Percentiles rank a stretch among this genome's conserved stretches.
These are phyloP conservation scores for Ranitomeya imitator DNA, from an alignment of 2,113 vertebrate species.

Conservation along the genomic window DNA sequence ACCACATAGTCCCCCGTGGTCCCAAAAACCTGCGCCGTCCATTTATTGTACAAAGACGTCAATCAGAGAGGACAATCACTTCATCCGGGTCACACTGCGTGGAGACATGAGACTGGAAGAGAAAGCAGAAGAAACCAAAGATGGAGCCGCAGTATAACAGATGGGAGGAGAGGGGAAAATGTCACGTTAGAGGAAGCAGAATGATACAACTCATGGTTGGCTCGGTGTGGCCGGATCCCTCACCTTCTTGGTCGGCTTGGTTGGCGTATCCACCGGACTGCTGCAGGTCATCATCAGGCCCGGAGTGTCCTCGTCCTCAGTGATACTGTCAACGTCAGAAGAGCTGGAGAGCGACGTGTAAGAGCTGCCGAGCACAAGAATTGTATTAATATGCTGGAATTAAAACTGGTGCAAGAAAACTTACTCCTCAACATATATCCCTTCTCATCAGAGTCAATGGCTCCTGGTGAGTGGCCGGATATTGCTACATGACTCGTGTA, in stretches of 20 bases:
- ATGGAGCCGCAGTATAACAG: not conserved
- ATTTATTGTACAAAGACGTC: constrained; percentile 51
- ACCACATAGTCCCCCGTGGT: not conserved
- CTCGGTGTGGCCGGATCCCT: not conserved
- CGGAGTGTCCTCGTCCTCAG: constrained; percentile 60
- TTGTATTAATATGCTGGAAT: too few species aligned
- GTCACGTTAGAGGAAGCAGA: not conserved
- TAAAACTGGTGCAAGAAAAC: too few species aligned
- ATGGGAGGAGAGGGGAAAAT: not conserved
- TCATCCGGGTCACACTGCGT: constrained; percentile 88
- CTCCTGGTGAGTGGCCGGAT: too few species aligned
- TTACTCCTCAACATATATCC: too few species aligned
- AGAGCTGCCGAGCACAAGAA: not conserved
- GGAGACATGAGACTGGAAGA: constrained; percentile 77
- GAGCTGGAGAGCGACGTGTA: constrained; percentile 61
- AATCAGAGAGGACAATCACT: constrained; percentile 87
- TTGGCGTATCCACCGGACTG: constrained; percentile 58
- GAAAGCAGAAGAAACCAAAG: not conserved
- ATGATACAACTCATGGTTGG: not conserved
- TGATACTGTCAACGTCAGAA: constrained; percentile 59
- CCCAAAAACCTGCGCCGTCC: constrained; percentile 8
- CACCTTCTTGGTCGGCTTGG: constrained; percentile 36
- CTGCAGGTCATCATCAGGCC: constrained; percentile 66
- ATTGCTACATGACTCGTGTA: too few species aligned
- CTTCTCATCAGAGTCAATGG: too few species aligned